These are phyloP conservation scores for Propithecus coquereli DNA, from an alignment of 2,113 vertebrate species.

Conservation along the genomic window DNA sequence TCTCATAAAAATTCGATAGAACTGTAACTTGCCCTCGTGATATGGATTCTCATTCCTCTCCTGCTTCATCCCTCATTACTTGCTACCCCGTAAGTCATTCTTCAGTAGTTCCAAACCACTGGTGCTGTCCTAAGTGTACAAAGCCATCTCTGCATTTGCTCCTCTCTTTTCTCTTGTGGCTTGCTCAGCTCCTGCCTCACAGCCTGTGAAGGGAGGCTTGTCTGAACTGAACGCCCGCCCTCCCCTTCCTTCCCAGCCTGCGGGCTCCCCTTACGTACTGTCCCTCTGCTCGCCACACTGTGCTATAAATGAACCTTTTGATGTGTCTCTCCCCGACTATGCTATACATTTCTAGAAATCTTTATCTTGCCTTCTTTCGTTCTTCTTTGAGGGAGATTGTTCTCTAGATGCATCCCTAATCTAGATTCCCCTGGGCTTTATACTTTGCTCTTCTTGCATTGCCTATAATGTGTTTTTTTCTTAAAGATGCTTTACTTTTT, in stretches of 20 bases:
- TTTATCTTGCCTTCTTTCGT: not conserved
- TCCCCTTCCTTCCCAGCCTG: not conserved
- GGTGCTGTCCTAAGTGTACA: not conserved
- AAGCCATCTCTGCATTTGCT: not conserved
- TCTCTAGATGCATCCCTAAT: not conserved
- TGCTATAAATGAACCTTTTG: too few species aligned
- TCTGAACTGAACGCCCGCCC: not conserved
- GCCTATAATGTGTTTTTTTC: not conserved
- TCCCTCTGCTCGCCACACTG: not conserved
- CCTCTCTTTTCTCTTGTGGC: not conserved
- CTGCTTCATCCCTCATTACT: not conserved
- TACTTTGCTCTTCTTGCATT: not conserved
- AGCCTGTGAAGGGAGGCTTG: not conserved
- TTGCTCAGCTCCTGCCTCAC: not conserved
- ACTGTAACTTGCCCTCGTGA: not conserved
- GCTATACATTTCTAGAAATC: not conserved
- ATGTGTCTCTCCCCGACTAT: too few species aligned
- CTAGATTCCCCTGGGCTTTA: not conserved
- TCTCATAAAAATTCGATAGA: not conserved
- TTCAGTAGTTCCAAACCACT: not conserved
- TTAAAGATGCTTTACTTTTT: not conserved
- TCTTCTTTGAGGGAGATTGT: not conserved
- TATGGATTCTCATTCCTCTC: not conserved
- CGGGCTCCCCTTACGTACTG: not conserved
- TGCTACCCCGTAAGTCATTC: not conserved